Evolutionary conservation across 2,797 vertebrate genomes (phyloP).

Genomic region (Oreortyx pictus): DNA sequence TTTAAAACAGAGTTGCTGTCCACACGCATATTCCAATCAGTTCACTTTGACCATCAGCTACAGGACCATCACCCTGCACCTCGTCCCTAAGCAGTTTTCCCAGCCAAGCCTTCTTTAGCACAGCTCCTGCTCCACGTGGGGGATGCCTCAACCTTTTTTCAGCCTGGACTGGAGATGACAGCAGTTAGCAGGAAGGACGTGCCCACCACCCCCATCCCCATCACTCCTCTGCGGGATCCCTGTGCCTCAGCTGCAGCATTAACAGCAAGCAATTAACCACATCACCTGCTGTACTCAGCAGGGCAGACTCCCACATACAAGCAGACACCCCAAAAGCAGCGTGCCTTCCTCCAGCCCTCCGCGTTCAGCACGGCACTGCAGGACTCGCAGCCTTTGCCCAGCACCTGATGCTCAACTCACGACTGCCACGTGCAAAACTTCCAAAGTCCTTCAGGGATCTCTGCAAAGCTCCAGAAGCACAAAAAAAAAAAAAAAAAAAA

Average conservation of each 20-base stretch:
- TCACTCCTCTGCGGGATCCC: background rate
- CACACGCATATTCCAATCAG: background rate
- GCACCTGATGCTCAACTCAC: background rate
- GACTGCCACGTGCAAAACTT: accelerated
- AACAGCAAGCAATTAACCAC: background rate
- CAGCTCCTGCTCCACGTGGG: background rate
- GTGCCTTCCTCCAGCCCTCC: background rate
- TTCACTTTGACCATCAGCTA: background rate
- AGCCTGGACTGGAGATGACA: accelerated
- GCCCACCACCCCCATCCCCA: background rate
- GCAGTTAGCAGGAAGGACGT: accelerated
- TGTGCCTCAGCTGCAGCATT: background rate
- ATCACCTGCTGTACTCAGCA: background rate
- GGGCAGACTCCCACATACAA: accelerated
- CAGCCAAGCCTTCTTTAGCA: background rate
- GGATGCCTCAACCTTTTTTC: background rate
- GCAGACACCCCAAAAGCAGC: background rate
- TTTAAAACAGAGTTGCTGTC: background rate
- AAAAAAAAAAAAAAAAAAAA: too few species aligned
- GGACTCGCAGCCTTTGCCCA: background rate
- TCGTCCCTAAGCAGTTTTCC: background rate
- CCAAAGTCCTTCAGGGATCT: background rate
- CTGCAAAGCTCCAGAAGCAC: background rate
- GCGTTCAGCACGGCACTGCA: background rate
- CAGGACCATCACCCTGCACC: background rate